Evolutionary conservation across 1,140 invertebrate genomes (phyloP), one percentile per base, ranked within the genome.

Genomic region (Apocrypta bakeri): DNA sequence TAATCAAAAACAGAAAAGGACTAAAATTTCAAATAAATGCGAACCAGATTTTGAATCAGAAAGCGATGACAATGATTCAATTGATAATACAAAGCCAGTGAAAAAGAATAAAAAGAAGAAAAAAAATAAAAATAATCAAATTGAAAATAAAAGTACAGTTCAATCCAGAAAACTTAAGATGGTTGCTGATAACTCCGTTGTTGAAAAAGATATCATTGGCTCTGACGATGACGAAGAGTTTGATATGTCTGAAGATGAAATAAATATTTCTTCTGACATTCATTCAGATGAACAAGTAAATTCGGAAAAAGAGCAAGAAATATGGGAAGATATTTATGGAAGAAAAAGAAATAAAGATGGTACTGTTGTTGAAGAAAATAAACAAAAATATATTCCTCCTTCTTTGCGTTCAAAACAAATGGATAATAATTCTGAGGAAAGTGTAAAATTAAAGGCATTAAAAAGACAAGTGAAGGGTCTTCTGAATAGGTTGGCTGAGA

Each of bases 241-340:
- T 86, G 14, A 90, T 88, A 91, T 93, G 86, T 91, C 92, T 86
- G 90, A 90, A 85, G 85, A 92, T 63, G 78, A 85, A 69, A 71
- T 40, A 12, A 81, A 83, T 73, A 85, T 88, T 48, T 83, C 86
- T 75, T 86, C 86, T 63, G 85, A 82, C 12, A 83, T 84, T 84
- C 86, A 79, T 81, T 85, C 81, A 40, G 86, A 90, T 78, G 87
- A 89, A 83, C 84, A 91, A 79, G 74, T 88, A 89, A 85, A 24
- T 12, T 66, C 25, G 27, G 84, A 87, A 81, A 80, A 87, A 56
- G 86, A 90, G 66, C 84, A 87, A 3, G 85, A 91, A 75, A 66
- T 91, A 33, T 97, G 96, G 94, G 97, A 99, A 93, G 98, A 99
- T 92, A 99, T 99, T 89, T 99, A 99, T 93, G 98, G 98, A 2